These are phyloP conservation scores for Cacoxenus indagator DNA, from an alignment of 2,888 invertebrate species.

Conservation along the genomic window DNA sequence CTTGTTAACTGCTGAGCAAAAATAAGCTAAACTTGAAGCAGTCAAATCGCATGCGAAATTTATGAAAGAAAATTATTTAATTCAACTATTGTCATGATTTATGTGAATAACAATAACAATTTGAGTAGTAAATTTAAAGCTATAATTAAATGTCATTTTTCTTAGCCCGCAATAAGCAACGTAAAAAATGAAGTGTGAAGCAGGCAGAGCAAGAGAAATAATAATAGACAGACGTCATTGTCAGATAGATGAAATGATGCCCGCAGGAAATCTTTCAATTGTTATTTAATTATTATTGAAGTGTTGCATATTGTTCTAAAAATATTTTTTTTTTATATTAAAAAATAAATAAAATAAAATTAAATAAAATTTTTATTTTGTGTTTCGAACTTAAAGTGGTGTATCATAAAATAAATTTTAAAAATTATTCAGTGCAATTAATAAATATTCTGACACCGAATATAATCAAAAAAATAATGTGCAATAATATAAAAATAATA, in stretches of 20 bases:
- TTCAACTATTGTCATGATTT: constrained; percentile 64
- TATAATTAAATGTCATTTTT: background rate
- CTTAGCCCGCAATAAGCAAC: constrained; percentile 24
- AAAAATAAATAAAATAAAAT: background rate
- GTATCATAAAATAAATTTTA: too few relatives aligned
- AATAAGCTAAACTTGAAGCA: background rate
- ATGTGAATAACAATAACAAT: constrained; percentile 17
- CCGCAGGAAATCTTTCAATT: constrained; percentile 15
- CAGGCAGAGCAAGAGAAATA: constrained; percentile 46
- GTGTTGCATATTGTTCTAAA: background rate
- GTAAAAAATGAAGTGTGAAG: constrained; percentile 43
- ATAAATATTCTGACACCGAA: too few relatives aligned
- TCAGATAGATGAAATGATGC: background rate
- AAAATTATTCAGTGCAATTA: too few relatives aligned
- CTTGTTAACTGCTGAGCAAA: background rate
- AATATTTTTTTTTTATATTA: background rate
- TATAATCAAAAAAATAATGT: too few relatives aligned
- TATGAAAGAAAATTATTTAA: constrained; percentile 51
- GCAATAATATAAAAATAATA: too few relatives aligned
- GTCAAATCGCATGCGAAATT: background rate
- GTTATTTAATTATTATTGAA: background rate
- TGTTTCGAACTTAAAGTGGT: too few relatives aligned
- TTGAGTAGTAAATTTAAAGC: background rate
- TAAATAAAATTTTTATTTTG: too few relatives aligned
- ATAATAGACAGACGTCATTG: background rate